Percentiles rank a stretch among this genome's conserved stretches.
Conservation (phyloP, 1,140 invertebrate genomes). For the Cyphomyrmex costatus region DNA sequence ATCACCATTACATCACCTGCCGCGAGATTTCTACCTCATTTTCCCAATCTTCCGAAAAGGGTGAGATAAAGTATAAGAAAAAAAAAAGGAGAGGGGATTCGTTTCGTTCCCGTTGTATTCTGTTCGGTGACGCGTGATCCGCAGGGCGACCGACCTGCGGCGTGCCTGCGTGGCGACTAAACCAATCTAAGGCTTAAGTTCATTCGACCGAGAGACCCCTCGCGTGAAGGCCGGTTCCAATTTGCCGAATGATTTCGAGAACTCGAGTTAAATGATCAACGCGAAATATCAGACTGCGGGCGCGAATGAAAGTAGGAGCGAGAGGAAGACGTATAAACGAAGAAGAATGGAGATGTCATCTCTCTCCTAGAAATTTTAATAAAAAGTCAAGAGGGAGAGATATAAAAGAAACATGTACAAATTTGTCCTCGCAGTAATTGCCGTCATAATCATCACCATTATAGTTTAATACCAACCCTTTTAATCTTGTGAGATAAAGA, state of each 20-base stretch:
- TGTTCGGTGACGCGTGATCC: constrained; percentile 85
- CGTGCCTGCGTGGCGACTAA: constrained; percentile 85
- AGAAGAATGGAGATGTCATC: neutral
- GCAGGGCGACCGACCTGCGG: constrained; percentile 74
- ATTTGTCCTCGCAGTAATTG: neutral
- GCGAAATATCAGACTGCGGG: constrained; percentile 23
- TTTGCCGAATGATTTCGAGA: constrained; percentile 83
- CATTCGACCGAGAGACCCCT: constrained; percentile 80
- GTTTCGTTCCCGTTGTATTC: constrained; percentile 70
- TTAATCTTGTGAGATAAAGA: neutral
- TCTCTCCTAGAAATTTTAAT: neutral
- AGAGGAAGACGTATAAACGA: neutral
- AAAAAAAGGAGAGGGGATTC: constrained; percentile 43
- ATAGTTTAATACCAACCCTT: neutral
- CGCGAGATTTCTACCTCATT: constrained; percentile 70
- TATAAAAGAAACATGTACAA: neutral
- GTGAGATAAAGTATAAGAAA: constrained; percentile 36
- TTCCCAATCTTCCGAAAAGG: constrained; percentile 67
- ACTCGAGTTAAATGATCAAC: constrained; percentile 82
- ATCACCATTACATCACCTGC: constrained; percentile 83
- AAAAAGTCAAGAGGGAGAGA: neutral
- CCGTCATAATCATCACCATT: neutral
- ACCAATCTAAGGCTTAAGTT: constrained; percentile 86
- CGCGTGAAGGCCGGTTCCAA: constrained; percentile 76
- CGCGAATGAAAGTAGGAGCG: neutral